Conservation (phyloP, 1,140 invertebrate genomes). For the Brachionus rubens region DNA sequence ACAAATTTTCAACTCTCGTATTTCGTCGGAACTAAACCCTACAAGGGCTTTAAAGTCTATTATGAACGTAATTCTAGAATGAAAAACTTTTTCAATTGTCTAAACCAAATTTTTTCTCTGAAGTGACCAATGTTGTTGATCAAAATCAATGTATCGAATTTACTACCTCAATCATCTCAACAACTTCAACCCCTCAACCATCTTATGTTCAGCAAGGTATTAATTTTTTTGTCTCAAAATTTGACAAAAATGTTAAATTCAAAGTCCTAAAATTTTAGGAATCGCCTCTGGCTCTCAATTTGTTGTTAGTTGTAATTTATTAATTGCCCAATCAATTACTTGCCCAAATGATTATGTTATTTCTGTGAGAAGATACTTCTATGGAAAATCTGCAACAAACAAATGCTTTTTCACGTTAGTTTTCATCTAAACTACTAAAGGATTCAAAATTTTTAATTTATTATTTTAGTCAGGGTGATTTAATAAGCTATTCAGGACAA, state of each 20-base stretch:
- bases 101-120: background rate
- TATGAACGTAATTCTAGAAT: constrained; percentile 27
- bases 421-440: background rate
- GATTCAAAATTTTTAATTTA: background rate
- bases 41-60: constrained; percentile 36
- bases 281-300: constrained; percentile 13
- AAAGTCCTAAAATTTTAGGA: background rate
- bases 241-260: background rate
- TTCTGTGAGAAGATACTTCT: constrained; percentile 11
- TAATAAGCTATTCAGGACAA: constrained; percentile 21
- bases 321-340: constrained; percentile 12
- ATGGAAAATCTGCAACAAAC: constrained; percentile 7
- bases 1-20: constrained; percentile 4
- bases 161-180: background rate
- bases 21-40: constrained; percentile 32
- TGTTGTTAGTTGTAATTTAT: background rate
- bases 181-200: background rate
- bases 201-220: constrained; percentile 24
- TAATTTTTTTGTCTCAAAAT: background rate
- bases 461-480: background rate
- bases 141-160: constrained; percentile 7
- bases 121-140: constrained; percentile 18
- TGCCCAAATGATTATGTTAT: constrained; percentile 45
- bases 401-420: constrained; percentile 43
- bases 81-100: background rate